Conservation (phyloP, 2,797 vertebrate genomes). For the Rhinatrema bivittatum region DNA sequence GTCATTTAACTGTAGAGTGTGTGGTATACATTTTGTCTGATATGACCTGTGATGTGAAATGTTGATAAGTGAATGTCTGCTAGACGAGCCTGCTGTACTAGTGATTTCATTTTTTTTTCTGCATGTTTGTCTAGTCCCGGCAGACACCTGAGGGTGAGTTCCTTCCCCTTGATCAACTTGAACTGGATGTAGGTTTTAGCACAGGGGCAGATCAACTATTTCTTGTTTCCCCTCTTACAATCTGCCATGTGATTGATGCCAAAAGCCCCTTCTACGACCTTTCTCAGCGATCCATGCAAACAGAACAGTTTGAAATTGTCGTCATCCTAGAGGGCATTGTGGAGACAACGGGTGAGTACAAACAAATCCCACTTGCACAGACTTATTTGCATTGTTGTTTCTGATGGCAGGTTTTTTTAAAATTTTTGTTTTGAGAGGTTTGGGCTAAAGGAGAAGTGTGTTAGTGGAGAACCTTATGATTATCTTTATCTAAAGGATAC, state of each 20-base stretch:
- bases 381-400: background rate
- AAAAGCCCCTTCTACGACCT: constrained; percentile 98
- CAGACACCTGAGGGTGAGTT: constrained; percentile 98
- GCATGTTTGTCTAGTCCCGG: constrained; percentile 74
- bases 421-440: no score
- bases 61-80: no score
- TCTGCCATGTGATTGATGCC: constrained; percentile 96
- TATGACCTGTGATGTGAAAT: no score
- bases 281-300: constrained; percentile 95
- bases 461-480: no score
- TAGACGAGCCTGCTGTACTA: constrained; percentile 33
- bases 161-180: constrained; percentile 95
- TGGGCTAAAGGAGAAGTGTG: no score
- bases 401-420: accelerated
- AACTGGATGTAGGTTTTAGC: constrained; percentile 97
- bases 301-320: constrained; percentile 96
- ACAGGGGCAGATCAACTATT: constrained; percentile 97
- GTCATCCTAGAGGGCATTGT: constrained; percentile 98
- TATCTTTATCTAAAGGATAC: no score
- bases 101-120: constrained; percentile 27
- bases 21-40: constrained; percentile 33
- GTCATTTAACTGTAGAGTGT: constrained; percentile 20
- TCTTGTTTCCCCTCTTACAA: constrained; percentile 95
- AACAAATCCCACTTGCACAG: background rate
- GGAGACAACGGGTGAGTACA: constrained; percentile 90